Base-by-base conservation (phyloP, 2,888 invertebrate species). In the Pollenia angustigena region DNA sequence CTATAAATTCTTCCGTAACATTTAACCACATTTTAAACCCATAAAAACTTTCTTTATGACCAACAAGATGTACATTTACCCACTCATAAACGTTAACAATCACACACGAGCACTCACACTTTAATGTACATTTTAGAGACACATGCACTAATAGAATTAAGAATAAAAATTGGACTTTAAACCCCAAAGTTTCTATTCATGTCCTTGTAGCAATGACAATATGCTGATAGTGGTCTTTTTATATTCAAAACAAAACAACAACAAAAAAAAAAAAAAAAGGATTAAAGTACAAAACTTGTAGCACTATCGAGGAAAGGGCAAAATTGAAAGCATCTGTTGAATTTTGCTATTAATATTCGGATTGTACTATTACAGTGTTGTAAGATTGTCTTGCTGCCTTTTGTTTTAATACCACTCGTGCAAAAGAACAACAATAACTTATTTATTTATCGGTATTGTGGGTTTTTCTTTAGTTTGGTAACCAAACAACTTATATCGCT, bases 21-120 rank as follows among this genome's bases (percentile, higher is more conserved):
- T 84, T 87, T 84, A 87, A 84, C 81, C 72, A 87, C 81, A 87
- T 87, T 87, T 87, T 84, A 87, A 84, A 87, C 58, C 56, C 68
- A 87, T 87, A 87, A 87, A 87, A 87, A 78, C 72, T 81, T 87
- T 84, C 56, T 87, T 87, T 84, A 87, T 84, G 84, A 74, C 84
- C 84, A 76, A 81, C 87, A 84, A 78, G 81, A 84, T 87, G 87
- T 84, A 84, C 81, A 81, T 84, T 87, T 87, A 84, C 76, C 87
- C 74, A 85, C 64, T 56, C 76, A 52, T 72, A 80, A 80, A 69
- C 62, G 79, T 62, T 66, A 64, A 71, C 54, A 71, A 42, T 6
- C 79, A 52, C 46, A 56, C 40, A 69, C n/a, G 11, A 44, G 42
- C n/a, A 56, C 32, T 32, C 44, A 62, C 32, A 60, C 46, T 42